Base-by-base conservation (phyloP, 2,797 vertebrate species). In the Smutsia temminckii region DNA sequence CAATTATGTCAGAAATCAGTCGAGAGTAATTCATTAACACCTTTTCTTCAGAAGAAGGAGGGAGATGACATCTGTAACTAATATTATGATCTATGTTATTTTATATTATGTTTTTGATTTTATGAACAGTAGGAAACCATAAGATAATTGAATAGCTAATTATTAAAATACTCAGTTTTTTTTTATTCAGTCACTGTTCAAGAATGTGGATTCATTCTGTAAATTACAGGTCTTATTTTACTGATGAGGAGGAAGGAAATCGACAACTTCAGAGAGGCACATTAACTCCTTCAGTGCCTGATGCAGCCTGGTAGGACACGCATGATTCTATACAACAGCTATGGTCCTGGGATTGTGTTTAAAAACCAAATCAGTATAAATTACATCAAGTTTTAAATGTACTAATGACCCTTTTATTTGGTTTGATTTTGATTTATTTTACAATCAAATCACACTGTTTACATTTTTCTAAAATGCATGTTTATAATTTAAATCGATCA, bases 121-220 rank as follows among this genome's bases (percentile, higher is more conserved):
- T 94, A 93, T 94, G 95, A 98, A 95, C 42, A 96, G 87, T 90
- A 95, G 77, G 32, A 80, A 96, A 90, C 84, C 49, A 83, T 55
- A 90, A 90, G 87, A 96, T 97, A 95, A 97, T 95, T 96, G 91
- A 97, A 97, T 96, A 95, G 89, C 89, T 95, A 96, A 96, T 97
- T 97, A 97, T 96, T 96, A 97, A 97, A 97, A 94, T 89, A 90
- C 93, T 96, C 90, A 46, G 20, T 1, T 78, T 95, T 93, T 85
- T 88, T 91, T 49, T 49, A 89, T 95, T 95, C 69, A 94, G 49
- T 57, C 93, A 90, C 75, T 92, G 49, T 94, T 95, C 72, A 89
- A 96, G 95, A 96, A 95, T 71, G 75, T 78, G 42, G 79, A 93
- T 93, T 94, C 87, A 80, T 97, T 97, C 96, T 96, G 80, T 72